These are phyloP conservation scores for Rhagoletis zephyria DNA, from an alignment of 1,140 invertebrate genomes.

Conservation along the genomic window DNA sequence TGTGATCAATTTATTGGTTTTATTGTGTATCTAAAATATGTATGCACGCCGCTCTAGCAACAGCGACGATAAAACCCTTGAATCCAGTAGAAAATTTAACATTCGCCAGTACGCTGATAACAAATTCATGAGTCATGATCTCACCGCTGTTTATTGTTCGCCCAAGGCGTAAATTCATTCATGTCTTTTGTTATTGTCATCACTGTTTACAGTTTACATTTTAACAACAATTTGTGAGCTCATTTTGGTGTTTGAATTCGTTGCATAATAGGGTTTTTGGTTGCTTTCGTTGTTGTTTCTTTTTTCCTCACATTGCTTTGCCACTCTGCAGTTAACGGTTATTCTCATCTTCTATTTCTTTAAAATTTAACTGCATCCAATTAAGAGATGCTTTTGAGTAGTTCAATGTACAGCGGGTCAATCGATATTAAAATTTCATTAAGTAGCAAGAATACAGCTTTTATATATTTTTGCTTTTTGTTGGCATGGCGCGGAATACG, in stretches of 20 bases:
- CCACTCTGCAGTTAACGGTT: neutral
- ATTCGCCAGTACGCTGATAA: neutral
- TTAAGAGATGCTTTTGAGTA: neutral
- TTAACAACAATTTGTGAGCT: neutral
- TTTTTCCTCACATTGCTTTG: neutral
- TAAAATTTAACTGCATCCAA: neutral
- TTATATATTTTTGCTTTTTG: neutral
- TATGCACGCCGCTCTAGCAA: no score
- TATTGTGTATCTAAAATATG: neutral
- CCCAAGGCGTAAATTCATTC: neutral
- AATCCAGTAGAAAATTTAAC: no score
- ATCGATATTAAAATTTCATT: neutral
- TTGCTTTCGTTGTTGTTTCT: neutral
- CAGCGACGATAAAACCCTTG: no score
- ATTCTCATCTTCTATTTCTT: neutral
- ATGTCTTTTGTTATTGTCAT: slow-evolving; percentile 2
- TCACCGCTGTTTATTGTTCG: neutral
- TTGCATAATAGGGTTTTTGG: neutral
- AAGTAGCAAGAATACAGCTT: neutral
- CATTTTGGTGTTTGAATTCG: neutral
- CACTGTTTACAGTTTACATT: slow-evolving; percentile 19
- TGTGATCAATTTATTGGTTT: no score
- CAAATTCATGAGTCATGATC: neutral
- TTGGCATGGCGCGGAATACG: neutral
- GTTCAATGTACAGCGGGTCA: neutral